Conservation (phyloP, 2,888 invertebrate genomes). For the Barypeithes pellucidus region DNA sequence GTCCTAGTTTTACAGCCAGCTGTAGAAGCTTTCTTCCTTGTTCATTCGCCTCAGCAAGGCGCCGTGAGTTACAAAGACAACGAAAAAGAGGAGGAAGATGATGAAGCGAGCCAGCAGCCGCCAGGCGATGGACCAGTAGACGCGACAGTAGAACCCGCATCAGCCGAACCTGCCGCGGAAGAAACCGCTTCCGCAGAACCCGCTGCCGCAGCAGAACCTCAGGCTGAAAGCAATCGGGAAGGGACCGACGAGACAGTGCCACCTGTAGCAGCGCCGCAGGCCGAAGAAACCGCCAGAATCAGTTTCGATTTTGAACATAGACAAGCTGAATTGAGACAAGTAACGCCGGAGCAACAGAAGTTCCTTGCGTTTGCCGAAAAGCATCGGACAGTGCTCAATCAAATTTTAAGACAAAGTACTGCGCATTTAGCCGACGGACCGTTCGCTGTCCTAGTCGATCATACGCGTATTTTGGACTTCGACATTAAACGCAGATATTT, state of each 20-base stretch:
- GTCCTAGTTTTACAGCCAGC: conserved; percentile 88
- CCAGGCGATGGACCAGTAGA: not conserved
- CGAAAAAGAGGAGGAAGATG: conserved; percentile 54
- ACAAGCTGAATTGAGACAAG: conserved; percentile 49
- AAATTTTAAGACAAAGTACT: conserved; percentile 87
- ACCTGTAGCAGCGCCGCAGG: conserved; percentile 35
- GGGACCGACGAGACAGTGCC: conserved; percentile 28
- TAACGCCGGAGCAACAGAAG: conserved; percentile 76
- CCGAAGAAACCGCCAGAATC: conserved; percentile 23
- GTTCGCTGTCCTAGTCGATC: conserved; percentile 90
- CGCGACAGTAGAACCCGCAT: not conserved
- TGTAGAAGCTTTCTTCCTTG: conserved; percentile 92
- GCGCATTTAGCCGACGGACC: conserved; percentile 89
- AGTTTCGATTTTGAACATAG: conserved; percentile 53
- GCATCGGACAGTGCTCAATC: conserved; percentile 90
- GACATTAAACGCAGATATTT: conserved; percentile 92
- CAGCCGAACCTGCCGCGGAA: too few species aligned
- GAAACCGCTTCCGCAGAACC: not conserved
- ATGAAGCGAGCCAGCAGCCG: conserved; percentile 12
- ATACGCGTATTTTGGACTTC: conserved; percentile 90
- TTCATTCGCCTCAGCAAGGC: conserved; percentile 81
- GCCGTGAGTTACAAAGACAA: conserved; percentile 59
- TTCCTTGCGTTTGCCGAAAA: conserved; percentile 90
- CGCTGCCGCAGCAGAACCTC: not conserved
- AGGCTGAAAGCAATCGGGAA: conserved; percentile 26